These are phyloP conservation scores for Zophobas morio DNA, from an alignment of 1,140 invertebrate genomes.

Conservation along the genomic window DNA sequence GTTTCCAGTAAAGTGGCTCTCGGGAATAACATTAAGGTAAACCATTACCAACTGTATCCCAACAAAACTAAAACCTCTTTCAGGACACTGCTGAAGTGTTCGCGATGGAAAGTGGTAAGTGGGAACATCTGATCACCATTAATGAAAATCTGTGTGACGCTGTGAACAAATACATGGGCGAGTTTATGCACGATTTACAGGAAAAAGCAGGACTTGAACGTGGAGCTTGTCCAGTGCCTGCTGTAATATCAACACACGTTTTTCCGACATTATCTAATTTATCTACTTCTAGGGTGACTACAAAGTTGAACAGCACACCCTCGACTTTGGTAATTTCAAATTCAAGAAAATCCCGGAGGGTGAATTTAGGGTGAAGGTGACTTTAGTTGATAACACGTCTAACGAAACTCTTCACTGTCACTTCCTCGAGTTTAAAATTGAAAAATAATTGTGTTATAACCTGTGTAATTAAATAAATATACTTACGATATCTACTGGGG, in stretches of 20 bases:
- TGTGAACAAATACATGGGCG: constrained; percentile 30
- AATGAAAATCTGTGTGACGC: constrained; percentile 26
- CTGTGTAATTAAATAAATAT: constrained; percentile 40
- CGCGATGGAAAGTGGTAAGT: constrained; percentile 19
- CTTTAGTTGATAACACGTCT: constrained; percentile 28
- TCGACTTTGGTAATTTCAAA: constrained; percentile 45
- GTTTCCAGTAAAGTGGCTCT: constrained; percentile 31
- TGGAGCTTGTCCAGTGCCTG: constrained; percentile 37
- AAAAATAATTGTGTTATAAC: constrained; percentile 4
- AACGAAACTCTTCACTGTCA: constrained; percentile 41
- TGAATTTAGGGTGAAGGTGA: constrained; percentile 15
- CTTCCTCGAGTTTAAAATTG: constrained; percentile 20
- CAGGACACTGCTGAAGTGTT: constrained; percentile 42
- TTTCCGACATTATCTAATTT: not conserved
- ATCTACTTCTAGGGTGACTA: constrained; percentile 44
- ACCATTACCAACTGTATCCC: not conserved
- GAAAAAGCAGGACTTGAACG: constrained; percentile 32
- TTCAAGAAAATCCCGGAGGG: constrained; percentile 47
- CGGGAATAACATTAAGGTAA: constrained; percentile 31
- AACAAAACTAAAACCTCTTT: constrained; percentile 1
- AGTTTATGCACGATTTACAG: constrained; percentile 44
- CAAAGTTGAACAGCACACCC: constrained; percentile 26
- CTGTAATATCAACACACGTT: constrained; percentile 31
- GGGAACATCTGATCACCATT: constrained; percentile 21
- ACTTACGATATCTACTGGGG: constrained; percentile 69